Percentiles rank a stretch among this genome's conserved stretches.
These are phyloP conservation scores for Pteromalus puparum DNA, from an alignment of 1,140 invertebrate species.

Conservation along the genomic window DNA sequence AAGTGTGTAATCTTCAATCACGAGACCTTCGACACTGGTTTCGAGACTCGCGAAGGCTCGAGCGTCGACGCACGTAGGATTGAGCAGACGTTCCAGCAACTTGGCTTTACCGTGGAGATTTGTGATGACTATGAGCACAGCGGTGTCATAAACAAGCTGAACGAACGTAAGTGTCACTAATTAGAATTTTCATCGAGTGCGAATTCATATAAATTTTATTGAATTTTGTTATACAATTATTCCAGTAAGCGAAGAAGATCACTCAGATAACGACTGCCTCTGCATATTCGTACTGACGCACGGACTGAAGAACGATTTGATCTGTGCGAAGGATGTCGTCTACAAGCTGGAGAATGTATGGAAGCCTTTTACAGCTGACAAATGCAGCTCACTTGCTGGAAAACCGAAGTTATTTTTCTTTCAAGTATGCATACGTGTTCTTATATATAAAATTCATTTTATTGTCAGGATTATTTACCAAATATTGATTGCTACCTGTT, in stretches of 20 bases:
- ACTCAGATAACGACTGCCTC: constrained; percentile 79
- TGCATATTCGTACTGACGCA: constrained; percentile 80
- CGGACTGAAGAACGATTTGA: constrained; percentile 75
- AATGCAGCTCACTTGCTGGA: constrained; percentile 78
- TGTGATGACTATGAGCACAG: constrained; percentile 58
- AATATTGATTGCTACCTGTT: background rate
- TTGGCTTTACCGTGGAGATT: constrained; percentile 65
- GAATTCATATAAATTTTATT: background rate
- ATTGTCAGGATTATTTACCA: background rate
- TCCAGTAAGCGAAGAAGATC: constrained; percentile 72
- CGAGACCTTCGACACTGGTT: constrained; percentile 74
- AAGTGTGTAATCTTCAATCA: constrained; percentile 87
- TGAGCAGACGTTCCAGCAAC: constrained; percentile 59
- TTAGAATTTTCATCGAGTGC: background rate
- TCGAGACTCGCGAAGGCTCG: constrained; percentile 62
- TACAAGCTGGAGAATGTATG: constrained; percentile 77
- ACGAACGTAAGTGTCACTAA: constrained; percentile 57
- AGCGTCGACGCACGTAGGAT: constrained; percentile 61
- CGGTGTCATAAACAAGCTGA: constrained; percentile 61
- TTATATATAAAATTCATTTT: background rate
- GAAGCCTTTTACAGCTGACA: constrained; percentile 79
- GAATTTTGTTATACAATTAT: background rate
- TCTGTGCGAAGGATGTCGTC: constrained; percentile 78
- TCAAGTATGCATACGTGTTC: constrained; percentile 68
- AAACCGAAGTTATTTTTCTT: constrained; percentile 82